Evolutionary conservation across 2,113 vertebrate genomes (phyloP).

Genomic region (Craseonycteris thonglongyai): DNA sequence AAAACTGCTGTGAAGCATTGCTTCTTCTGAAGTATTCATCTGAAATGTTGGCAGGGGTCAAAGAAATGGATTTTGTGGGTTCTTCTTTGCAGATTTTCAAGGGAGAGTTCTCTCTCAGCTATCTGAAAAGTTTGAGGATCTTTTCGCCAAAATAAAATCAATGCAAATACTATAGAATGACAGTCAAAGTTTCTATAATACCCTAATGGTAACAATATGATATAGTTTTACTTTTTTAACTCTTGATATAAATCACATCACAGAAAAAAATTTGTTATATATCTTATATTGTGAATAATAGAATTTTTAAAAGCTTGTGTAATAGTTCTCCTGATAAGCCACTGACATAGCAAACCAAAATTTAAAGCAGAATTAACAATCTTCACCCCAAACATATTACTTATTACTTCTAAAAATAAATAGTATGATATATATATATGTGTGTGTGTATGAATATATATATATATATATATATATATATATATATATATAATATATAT

Average conservation of each 20-base stretch:
- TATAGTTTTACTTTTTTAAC: background rate
- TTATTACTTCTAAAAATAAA: background rate
- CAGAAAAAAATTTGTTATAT: background rate
- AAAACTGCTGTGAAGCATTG: conserved; percentile 11
- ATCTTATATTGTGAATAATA: background rate
- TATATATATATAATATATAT: background rate
- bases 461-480: background rate
- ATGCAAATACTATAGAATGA: conserved; percentile 3
- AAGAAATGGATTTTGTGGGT: conserved; percentile 30
- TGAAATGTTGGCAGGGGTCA: conserved; percentile 29
- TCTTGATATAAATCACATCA: background rate
- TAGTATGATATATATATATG: background rate
- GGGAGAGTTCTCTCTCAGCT: background rate
- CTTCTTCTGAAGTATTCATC: conserved; percentile 28
- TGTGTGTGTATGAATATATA: background rate
- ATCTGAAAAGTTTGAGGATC: background rate
- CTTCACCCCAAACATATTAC: background rate
- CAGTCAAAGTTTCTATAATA: background rate
- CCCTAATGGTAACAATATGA: background rate
- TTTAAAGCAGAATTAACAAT: background rate
- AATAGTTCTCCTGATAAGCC: background rate
- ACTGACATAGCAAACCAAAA: background rate
- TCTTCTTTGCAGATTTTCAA: conserved; percentile 13
- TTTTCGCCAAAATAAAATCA: background rate
- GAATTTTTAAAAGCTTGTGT: background rate